phyloP scores from a whole-genome alignment of 1,140 invertebrate genomes.

The Drosophila tristis region DNA sequence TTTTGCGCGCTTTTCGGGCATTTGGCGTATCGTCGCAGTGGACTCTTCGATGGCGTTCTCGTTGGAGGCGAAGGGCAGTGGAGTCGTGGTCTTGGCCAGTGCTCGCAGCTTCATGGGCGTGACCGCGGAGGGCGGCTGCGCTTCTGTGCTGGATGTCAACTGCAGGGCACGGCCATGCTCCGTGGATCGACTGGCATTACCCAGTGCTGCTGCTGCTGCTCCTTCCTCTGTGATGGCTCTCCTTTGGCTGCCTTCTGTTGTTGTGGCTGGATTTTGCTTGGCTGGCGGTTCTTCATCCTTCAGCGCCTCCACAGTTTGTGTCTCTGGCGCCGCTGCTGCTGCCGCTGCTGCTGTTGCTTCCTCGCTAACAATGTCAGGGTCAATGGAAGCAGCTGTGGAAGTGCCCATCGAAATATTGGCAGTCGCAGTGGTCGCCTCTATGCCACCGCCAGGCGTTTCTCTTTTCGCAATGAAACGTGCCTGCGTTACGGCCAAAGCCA shows the following conservation, averaged over 20 bases:
- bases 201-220: too few species aligned
- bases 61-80: slow-evolving; percentile 35
- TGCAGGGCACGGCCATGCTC: slow-evolving; percentile 61
- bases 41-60: slow-evolving; percentile 66
- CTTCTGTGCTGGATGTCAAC: slow-evolving; percentile 44
- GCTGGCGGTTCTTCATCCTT: background rate
- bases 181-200: slow-evolving; percentile 11
- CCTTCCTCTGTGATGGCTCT: background rate
- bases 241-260: background rate
- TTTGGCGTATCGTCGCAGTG: slow-evolving; percentile 24
- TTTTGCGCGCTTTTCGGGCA: slow-evolving; percentile 71
- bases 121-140: slow-evolving; percentile 5
- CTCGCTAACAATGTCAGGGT: slow-evolving; percentile 69
- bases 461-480: slow-evolving; percentile 77
- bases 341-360: slow-evolving; percentile 2
- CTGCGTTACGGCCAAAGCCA: slow-evolving; percentile 42
- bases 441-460: slow-evolving; percentile 44
- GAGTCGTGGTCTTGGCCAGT: slow-evolving; percentile 38
- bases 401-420: slow-evolving; percentile 2
- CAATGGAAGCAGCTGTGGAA: slow-evolving; percentile 12
- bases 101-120: slow-evolving; percentile 68
- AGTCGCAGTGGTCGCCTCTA: slow-evolving; percentile 33
- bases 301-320: background rate
- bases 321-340: background rate
- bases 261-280: background rate